phyloP scores from a whole-genome alignment of 2,113 vertebrate genomes.

The Scalopus aquaticus region DNA sequence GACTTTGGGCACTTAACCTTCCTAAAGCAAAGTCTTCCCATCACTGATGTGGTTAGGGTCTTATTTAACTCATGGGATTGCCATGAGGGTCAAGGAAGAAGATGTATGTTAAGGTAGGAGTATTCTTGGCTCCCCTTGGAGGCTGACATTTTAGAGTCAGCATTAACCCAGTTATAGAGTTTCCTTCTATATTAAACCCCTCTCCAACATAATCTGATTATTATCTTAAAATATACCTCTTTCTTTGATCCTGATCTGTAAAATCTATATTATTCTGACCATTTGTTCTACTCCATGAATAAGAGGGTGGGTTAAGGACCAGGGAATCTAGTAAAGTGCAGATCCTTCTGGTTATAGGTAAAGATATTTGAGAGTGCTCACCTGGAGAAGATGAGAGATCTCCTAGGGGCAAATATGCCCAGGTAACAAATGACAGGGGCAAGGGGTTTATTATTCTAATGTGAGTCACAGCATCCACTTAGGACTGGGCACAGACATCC shows the following conservation, averaged over 20 bases:
- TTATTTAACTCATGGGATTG: not conserved
- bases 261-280: not conserved
- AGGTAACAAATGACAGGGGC: not conserved
- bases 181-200: not conserved
- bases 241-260: not conserved
- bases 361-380: not conserved
- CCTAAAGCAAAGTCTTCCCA: not conserved
- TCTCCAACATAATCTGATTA: not conserved
- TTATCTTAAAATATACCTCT: not conserved
- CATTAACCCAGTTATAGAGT: not conserved
- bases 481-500: not conserved
- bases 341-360: not conserved
- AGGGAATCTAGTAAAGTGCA: not conserved
- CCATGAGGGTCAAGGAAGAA: not conserved
- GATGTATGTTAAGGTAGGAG: too few species aligned
- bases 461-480: not conserved
- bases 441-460: not conserved
- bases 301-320: not conserved
- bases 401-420: not conserved
- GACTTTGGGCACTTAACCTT: not conserved
- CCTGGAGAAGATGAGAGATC: not conserved
- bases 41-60: not conserved
- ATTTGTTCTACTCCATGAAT: not conserved
- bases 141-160: not conserved
- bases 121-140: not conserved